Conservation (phyloP, 53 echinoderm and acorn worm genomes). For the Luidia sarsii region DNA sequence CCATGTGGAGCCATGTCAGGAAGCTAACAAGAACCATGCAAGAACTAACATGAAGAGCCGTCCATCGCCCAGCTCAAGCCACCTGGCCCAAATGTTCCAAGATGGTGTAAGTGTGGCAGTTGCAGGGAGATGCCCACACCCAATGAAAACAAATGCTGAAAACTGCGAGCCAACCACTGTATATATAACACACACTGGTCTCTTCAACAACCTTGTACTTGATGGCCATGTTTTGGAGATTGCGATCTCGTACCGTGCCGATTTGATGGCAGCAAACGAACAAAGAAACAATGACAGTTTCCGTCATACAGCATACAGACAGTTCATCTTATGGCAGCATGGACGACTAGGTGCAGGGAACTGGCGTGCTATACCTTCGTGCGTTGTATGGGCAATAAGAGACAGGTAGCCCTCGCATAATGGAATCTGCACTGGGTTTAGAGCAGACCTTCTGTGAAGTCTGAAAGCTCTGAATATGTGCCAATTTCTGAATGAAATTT, state of each 20-base stretch:
- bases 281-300: neutral
- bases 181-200: no score
- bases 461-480: no score
- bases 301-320: neutral
- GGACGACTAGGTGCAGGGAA: neutral
- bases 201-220: neutral
- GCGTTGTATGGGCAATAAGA: neutral
- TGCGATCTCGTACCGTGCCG: neutral
- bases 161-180: neutral
- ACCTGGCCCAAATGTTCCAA: neutral
- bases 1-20: no score
- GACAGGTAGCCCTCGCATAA: neutral
- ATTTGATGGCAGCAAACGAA: neutral
- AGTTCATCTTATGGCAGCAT: neutral
- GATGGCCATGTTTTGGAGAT: neutral
- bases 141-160: conserved; percentile 22
- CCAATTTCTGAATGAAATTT: no score
- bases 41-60: neutral
- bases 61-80: neutral
- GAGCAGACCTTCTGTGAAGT: no score
- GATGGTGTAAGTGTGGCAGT: conserved; percentile 21
- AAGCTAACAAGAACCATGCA: neutral
- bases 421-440: no score
- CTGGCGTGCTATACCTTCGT: neutral
- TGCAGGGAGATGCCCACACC: conserved; percentile 49